Percentiles rank a stretch among this genome's conserved stretches.
phyloP scores from a whole-genome alignment of 1,140 invertebrate genomes.

The Zaprionus lachaisei region DNA sequence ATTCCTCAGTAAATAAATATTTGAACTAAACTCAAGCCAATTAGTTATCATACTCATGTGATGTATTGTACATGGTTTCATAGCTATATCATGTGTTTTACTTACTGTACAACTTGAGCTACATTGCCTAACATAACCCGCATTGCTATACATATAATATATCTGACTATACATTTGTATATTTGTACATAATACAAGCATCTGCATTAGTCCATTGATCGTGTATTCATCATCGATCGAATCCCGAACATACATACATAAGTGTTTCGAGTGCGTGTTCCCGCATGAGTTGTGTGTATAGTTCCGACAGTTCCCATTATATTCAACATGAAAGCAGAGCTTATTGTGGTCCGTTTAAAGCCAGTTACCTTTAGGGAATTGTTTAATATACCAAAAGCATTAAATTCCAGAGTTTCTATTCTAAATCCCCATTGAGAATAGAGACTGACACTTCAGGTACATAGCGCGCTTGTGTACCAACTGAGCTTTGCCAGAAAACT shows the following conservation, averaged over 20 bases:
- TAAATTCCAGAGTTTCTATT: background rate
- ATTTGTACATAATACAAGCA: constrained; percentile 36
- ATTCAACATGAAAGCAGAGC: background rate
- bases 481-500: constrained; percentile 11
- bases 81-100: constrained; percentile 64
- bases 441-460: constrained; percentile 9
- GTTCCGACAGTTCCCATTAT: background rate
- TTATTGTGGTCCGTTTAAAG: background rate
- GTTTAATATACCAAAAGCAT: background rate
- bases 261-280: constrained; percentile 1
- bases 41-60: constrained; percentile 44
- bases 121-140: constrained; percentile 33
- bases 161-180: constrained; percentile 42
- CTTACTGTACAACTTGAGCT: constrained; percentile 57
- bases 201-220: constrained; percentile 13
- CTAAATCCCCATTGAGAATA: constrained; percentile 8
- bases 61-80: background rate
- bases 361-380: background rate
- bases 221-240: constrained; percentile 6
- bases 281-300: constrained; percentile 1
- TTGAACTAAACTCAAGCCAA: constrained; percentile 1
- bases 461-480: constrained; percentile 9
- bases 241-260: background rate
- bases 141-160: constrained; percentile 50
- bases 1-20: constrained; percentile 20